These are phyloP conservation scores for Suricata suricatta DNA, from an alignment of 2,113 vertebrate genomes.

Conservation along the genomic window DNA sequence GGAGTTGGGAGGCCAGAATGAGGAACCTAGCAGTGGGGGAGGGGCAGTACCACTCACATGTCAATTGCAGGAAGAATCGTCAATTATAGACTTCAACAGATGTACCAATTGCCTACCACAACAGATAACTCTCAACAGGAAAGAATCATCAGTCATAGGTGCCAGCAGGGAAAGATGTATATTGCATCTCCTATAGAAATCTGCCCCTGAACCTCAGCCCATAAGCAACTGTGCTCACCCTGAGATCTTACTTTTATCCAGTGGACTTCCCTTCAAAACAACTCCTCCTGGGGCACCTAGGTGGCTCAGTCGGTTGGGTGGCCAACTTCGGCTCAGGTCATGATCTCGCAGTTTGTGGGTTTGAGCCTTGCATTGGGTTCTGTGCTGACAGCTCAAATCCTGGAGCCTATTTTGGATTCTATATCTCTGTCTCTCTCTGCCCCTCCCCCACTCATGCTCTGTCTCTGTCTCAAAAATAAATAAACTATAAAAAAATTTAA, in stretches of 20 bases:
- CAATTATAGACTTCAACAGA: not conserved
- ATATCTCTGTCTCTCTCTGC: no score
- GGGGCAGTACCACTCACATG: not conserved
- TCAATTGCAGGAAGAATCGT: not conserved
- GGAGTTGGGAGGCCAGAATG: not conserved
- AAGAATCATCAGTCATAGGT: not conserved
- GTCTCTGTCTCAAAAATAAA: no score
- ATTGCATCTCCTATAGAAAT: not conserved
- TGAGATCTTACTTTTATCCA: not conserved
- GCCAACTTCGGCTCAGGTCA: no score
- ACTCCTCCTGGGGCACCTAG: not conserved
- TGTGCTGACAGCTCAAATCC: no score
- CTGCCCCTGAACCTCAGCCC: not conserved
- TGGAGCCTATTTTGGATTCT: no score
- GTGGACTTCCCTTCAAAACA: not conserved
- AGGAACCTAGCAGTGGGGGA: not conserved
- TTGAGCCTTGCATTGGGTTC: no score
- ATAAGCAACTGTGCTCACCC: not conserved
- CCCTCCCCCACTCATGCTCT: no score
- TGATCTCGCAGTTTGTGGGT: no score
- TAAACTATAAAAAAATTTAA: no score
- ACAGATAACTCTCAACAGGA: not conserved
- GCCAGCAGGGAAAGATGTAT: not conserved
- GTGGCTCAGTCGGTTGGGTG: no score
- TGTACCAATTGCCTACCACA: not conserved